Evolutionary conservation across 2,113 vertebrate genomes (phyloP), one percentile per base, ranked within the genome.

Genomic region (Actenoides hombroni): DNA sequence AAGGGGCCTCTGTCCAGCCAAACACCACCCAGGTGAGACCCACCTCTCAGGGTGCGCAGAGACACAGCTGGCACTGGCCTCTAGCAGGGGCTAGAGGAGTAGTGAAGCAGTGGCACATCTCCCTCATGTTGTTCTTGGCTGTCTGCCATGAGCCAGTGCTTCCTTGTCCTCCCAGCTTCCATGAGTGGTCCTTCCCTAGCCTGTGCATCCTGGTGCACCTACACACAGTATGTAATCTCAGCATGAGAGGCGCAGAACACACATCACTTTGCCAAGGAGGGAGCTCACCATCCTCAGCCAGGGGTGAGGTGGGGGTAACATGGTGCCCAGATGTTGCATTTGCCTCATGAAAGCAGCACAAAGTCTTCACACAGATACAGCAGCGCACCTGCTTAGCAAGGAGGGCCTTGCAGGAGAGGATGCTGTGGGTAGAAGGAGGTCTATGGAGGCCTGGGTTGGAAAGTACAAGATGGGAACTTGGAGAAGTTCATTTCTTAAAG

Each of bases 301-400:
- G 53, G 21, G 37, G 53, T 3, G 6, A 49, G 56, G 42, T 13
- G n/a, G 6, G 33, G 17, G 9, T 67, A 39, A 46, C 39, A 20
- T 16, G 0, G 0, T 9, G 8, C 16, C 39, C 53, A 68, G 28
- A 26, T 26, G 19, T 54, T 35, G 6, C 0, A 0, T 1, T 2
- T 48, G 24, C 29, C 46, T 33, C 53, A n/a, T 83, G 83, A 46
- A 83, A 86, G 49, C 0, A 2, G 29, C 35, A 42, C 35, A 16
- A 75, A 49, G 3, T 26, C 63, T 92, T 86, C 67, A 69, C 39
- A 23, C 5, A 53, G 49, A 37, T 78, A 28, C n/a, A 75, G 37
- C 37, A 42, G 57, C 1, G 0, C 33, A n/a, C 16, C 13, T 18
- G 13, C 59, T 67, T 11, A 35, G 19, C 51, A 81, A 70, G 51